Percentiles rank a stretch among this genome's conserved stretches.
Evolutionary conservation across 2,113 vertebrate species (phyloP).

Genomic region (Australoheros scitulus): DNA sequence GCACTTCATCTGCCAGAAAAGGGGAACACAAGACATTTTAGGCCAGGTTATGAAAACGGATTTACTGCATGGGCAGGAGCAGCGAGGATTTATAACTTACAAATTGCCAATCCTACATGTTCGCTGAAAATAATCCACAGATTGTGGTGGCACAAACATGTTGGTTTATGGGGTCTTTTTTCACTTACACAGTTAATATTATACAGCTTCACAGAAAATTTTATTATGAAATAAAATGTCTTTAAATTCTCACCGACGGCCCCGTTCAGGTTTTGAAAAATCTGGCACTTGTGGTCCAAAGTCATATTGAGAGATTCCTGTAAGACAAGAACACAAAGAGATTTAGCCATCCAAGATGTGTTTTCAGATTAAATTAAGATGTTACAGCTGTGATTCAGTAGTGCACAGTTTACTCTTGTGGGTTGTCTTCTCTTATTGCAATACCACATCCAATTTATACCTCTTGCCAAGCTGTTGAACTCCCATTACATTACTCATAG

Average conservation of each 20-base stretch:
- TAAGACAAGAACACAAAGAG: constrained; percentile 47
- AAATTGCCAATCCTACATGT: constrained; percentile 11
- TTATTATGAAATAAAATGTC: not conserved
- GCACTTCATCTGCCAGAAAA: constrained; percentile 89
- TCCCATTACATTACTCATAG: not conserved
- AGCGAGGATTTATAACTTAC: not conserved
- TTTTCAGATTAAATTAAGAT: constrained; percentile 20
- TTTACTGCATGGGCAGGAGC: constrained; percentile 6
- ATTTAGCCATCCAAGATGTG: not conserved
- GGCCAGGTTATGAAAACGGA: constrained; percentile 31
- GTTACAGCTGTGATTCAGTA: not conserved
- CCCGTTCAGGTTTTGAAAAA: constrained; percentile 96
- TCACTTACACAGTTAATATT: not conserved
- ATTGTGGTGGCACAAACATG: not conserved
- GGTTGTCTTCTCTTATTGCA: constrained; percentile 13
- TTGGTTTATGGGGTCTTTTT: not conserved
- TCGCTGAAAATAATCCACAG: constrained; percentile 6
- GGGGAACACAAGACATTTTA: constrained; percentile 45
- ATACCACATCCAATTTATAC: not conserved
- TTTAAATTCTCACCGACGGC: constrained; percentile 86
- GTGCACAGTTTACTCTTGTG: constrained; percentile 1
- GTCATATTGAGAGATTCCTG: constrained; percentile 92
- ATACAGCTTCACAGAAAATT: not conserved
- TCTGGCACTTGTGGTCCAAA: constrained; percentile 94
- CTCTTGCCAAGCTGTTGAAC: not conserved